Evolutionary conservation across 1,140 invertebrate species (phyloP), one percentile per base, ranked within the genome.

Genomic region (Drosophila melanica): DNA sequence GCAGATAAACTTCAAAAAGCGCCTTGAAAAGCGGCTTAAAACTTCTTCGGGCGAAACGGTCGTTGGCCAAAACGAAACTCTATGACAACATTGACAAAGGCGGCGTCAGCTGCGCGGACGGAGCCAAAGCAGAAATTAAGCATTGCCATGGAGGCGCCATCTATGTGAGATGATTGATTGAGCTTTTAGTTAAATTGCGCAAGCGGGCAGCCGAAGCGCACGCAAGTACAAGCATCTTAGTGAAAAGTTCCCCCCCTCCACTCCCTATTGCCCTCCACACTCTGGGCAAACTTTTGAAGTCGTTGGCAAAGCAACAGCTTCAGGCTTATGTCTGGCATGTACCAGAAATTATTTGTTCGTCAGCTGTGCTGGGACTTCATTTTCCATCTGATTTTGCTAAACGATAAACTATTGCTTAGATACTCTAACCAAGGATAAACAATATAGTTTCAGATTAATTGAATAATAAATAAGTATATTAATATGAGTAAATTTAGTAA

Each of bases 181-280:
- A 84, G 81, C 81, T 85, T 80, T 85, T 79, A 85, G 81, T 79
- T 85, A 85, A 85, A 85, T 85, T 85, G 81, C 68, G 67, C 73
- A 64, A 84, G 45, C 59, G 80, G 66, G 58, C 63, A 76, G 42
- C 60, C 39, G 66, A 77, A 77, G 70, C 74, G 44, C 55, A 50
- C 51, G 41, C 37, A 35, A 55, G 47, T 70, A 75, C 60, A 65
- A 64, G 72, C 55, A 37, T 55, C 75, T 75, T 75, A 75, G 72
- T 65, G 65, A 33, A 71, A 75, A 75, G 65, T 65, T 70, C 2
- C 16, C 7, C 8, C 7, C 14, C 3, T 14, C 20, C 9, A 6
- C n/a, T 8, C 30, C 45, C 44, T 60, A 51, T 64, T 64, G 51
- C 50, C 59, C n/a, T 20, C 42, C 48, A 33, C 33, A 14, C 30